Base-by-base conservation (phyloP, 2,888 invertebrate genomes). In the Drosophila fungiperda region DNA sequence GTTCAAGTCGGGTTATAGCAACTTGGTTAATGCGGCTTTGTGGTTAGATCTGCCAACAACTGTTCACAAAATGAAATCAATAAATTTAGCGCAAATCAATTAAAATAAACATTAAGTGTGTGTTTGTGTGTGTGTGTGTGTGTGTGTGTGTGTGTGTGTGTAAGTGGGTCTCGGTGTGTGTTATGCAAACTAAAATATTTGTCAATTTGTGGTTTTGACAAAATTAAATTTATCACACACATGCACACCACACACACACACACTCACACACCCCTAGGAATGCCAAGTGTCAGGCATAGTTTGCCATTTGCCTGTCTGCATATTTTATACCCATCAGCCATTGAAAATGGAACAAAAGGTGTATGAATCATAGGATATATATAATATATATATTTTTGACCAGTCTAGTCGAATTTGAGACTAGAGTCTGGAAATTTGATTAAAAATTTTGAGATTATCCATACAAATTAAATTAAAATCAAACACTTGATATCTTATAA, bases 11-110 rank as follows among this genome's bases (percentile, higher is more conserved):
- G 66, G 48, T 48, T 45, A 57, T 26, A 54, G 49, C 64, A 54
- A 64, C 66, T 76, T 80, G 69, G 62, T 55, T 76, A 72, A 60
- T 67, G 62, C 42, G 73, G 68, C 76, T 72, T 65, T 88, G 76
- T 53, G 76, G 75, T 20, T 32, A 7, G 9, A 5, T 35, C 15
- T 64, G 83, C 80, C 76, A 78, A 67, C 86, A 87, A 87, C 80
- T 90, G 87, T 85, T 89, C 80, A 73, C 86, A 87, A 89, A 90
- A 90, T 83, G 90, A 87, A 89, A 90, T 87, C 87, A 90, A 87
- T 87, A 90, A 87, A 87, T 89, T 90, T 71, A 74, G 90, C 90
- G 88, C 71, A 78, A 90, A 87, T 87, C 91, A 87, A 87, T 87
- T 87, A 90, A 87, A 89, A 85, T 67, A 61, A 65, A 75, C 60